A percentile compares a stretch with the other conserved stretches of the same genome.
phyloP scores from a whole-genome alignment of 2,888 invertebrate genomes.

The Apamea sordens region DNA sequence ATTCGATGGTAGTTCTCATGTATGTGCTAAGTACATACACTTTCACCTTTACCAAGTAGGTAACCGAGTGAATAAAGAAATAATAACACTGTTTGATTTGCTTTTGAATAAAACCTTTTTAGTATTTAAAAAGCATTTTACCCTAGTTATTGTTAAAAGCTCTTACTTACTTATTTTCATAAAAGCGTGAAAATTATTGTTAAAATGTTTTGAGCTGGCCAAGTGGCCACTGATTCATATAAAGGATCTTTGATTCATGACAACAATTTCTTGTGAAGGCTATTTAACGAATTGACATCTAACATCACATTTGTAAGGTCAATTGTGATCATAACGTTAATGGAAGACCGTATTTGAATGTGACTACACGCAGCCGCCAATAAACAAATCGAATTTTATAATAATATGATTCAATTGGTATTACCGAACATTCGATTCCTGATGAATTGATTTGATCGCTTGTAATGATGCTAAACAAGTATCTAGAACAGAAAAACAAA shows the following conservation, averaged over 20 bases:
- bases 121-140: conserved; percentile 1
- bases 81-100: conserved; percentile 32
- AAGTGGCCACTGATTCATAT: conserved; percentile 7
- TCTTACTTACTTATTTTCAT: conserved; percentile 18
- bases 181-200: conserved; percentile 7
- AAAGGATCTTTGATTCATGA: conserved; percentile 38
- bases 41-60: conserved; percentile 55
- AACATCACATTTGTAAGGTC: conserved; percentile 49
- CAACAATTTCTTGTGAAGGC: conserved; percentile 55
- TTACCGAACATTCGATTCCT: conserved; percentile 18
- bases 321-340: conserved; percentile 39
- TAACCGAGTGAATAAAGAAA: conserved; percentile 45
- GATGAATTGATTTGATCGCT: conserved; percentile 26
- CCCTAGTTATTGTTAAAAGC: not conserved
- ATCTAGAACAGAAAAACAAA: conserved; percentile 23
- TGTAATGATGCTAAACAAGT: conserved; percentile 18
- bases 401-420: conserved; percentile 6
- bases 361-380: conserved; percentile 1
- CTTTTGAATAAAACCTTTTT: not conserved
- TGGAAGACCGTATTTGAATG: conserved; percentile 27
- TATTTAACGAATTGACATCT: conserved; percentile 42
- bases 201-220: conserved; percentile 8
- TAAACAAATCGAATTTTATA: not conserved
- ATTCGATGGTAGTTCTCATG: conserved; percentile 40
- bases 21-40: conserved; percentile 44